Base-by-base conservation (phyloP, 2,888 invertebrate genomes). In the Drosophila fulvimacula region DNA sequence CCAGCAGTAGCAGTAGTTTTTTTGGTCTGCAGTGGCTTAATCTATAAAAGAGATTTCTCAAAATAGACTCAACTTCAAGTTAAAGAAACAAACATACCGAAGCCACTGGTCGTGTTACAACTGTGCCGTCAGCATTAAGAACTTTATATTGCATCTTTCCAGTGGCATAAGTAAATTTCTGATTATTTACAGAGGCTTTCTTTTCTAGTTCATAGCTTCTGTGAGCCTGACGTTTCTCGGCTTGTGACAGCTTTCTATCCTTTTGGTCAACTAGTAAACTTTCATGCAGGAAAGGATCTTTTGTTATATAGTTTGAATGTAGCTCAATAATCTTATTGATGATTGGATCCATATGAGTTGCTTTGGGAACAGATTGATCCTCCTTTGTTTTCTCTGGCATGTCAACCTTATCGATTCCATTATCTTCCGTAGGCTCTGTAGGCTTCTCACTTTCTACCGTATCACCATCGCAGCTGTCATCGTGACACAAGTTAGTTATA, bases 221-320 rank as follows among this genome's bases (percentile, higher is more conserved):
- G 91, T 98, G 97, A 0, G 99, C 99, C 59, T 98, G 93, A 78
- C 97, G 94, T 92, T 99, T 99, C 91, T 99, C 99, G 32, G 97
- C 97, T 90, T 96, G 96, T 0, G 98, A 98, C 46, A 99, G 93
- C 89, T 98, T 97, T 92, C 98, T 97, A 89, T 98, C 98, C 91
- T 98, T 98, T 46, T 98, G 94, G 92, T 99, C 99, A 5, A 98
- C 96, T 36, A 99, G 93, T 59, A 99, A 93, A 11, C 98, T 98
- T 92, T 99, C 99, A 90, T 99, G 99, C 84, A 97, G 97, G 93
- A 99, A 99, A 0, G 99, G 99, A 88, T 96, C 96, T 92, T 96
- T 96, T 65, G 95, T 96, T 66, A 96, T 92, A 55, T 94, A 92
- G 41, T 93, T 93, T 17, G 95, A 94, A 79, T 95, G 94, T 30